Percentiles rank a stretch among this genome's conserved stretches.
These are phyloP conservation scores for Pogonophryne albipinna DNA, from an alignment of 2,797 vertebrate genomes.

Conservation along the genomic window DNA sequence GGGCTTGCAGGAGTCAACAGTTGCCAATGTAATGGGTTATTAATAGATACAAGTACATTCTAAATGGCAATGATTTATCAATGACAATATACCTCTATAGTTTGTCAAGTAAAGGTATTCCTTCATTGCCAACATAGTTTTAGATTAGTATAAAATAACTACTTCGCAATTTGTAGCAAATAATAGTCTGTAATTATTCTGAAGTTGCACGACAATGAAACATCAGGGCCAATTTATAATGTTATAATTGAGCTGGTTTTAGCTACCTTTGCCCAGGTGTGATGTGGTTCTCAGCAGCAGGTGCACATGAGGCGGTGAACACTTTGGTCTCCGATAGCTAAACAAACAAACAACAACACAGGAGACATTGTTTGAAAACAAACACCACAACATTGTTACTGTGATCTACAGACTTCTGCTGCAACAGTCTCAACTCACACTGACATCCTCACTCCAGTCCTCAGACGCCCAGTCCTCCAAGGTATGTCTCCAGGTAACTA, in stretches of 20 bases:
- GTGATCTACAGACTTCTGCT: neutral
- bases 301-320: constrained; percentile 93
- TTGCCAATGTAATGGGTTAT: neutral
- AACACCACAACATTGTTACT: neutral
- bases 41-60: neutral
- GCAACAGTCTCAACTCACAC: constrained; percentile 74
- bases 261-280: constrained; percentile 90
- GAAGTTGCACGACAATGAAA: neutral
- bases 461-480: constrained; percentile 95
- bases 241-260: neutral
- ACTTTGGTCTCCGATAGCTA: constrained; percentile 88
- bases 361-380: constrained; percentile 2
- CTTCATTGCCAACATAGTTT: neutral
- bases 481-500: constrained; percentile 91
- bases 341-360: constrained; percentile 25
- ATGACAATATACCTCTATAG: neutral
- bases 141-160: neutral
- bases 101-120: no score
- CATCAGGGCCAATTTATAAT: neutral
- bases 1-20: neutral
- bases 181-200: neutral
- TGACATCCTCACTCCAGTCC: constrained; percentile 97
- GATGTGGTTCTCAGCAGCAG: constrained; percentile 90
- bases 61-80: neutral
- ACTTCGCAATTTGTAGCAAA: neutral